Evolutionary conservation across 2,888 invertebrate species (phyloP), one percentile per base, ranked within the genome.

Genomic region (Clostera curtula): DNA sequence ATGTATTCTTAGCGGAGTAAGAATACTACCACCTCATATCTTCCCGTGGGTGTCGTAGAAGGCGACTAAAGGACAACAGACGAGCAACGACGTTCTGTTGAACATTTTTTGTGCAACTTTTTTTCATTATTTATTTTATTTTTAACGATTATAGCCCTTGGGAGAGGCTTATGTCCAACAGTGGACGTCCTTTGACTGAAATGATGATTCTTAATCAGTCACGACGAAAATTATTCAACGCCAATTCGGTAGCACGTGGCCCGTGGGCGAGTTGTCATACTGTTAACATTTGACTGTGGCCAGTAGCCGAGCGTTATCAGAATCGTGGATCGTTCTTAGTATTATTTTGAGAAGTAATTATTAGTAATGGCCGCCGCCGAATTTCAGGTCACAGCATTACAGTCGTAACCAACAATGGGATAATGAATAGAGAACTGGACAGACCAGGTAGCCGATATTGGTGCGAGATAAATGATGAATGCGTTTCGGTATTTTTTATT

Each of bases 261-360:
- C 14, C 25, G 40, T 47, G 36, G 36, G 42, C 33, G 33, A 42
- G 49, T 34, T 28, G 42, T 40, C 33, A 36, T 40, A 35, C 48
- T 41, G 47, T 47, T 51, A 56, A 52, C 31, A 24, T 40, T 49
- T 29, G 19, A 11, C 45, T 45, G 31, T 45, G 49, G 40, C 35
- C 19, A 21, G 62, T 72, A 72, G 72, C 46, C 33, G 44, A 36
- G 36, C 36, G 34, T 68, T 80, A 82, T 82, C 82, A n/a, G 4
- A 46, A 59, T 83, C 82, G 82, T 83, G 82, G 56, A 83, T 83
- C 82, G 39, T 48, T 67, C 58, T 71, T 70, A 71, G 77, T 59
- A 79, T 79, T 83, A 83, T 83, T 79, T 80, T 80, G 82, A 79
- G 76, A 79, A 80, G 82, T 82, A 83, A 83, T 83, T 83, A 83